Evolutionary conservation across 1,140 invertebrate genomes (phyloP), one percentile per base, ranked within the genome.

Genomic region (Bradysia coprophila): DNA sequence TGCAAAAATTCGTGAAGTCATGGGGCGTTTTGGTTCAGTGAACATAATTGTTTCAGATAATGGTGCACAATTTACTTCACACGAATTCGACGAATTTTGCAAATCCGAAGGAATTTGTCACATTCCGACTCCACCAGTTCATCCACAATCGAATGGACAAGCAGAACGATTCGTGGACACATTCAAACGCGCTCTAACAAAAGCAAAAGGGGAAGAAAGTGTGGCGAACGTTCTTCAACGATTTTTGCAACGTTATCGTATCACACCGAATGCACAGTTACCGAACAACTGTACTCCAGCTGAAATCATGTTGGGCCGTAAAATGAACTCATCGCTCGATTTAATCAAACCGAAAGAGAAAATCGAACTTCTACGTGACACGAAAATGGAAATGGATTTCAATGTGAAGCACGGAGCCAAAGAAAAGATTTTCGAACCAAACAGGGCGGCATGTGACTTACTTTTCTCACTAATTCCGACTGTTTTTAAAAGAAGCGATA

Each of bases 221-320:
- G 24, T 33, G 10, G 18, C 4, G 10, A 11, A 45, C 21, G 21
- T 15, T n/a, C 31, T 45, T 9, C 38, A 45, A 41, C 22, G 13
- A 11, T 45, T 45, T 20, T 34, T 45, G 10, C 11, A 15, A 10
- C 6, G 5, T 8, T 36, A 36, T 19, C n/a, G 24, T 21, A 37
- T 19, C 13, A 21, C 42, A 21, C 41, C 23, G 20, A 32, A 42
- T 28, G n/a, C n/a, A 31, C 28, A 31, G n/a, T 31, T 31, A 31
- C 20, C 23, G 21, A 32, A 42, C 22, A 18, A 16, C 41, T 33
- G 18, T 21, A 40, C 28, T 8, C 28, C 28, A 9, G 40, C 46
- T 51, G 59, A 62, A 57, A 56, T 61, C 54, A 61, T 56, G 59
- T 58, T 62, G 59, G 54, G 57, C 52, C 54, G 51, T 48, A 57